Conservation (phyloP, 2,113 vertebrate genomes). For the Lophochroa leadbeateri region DNA sequence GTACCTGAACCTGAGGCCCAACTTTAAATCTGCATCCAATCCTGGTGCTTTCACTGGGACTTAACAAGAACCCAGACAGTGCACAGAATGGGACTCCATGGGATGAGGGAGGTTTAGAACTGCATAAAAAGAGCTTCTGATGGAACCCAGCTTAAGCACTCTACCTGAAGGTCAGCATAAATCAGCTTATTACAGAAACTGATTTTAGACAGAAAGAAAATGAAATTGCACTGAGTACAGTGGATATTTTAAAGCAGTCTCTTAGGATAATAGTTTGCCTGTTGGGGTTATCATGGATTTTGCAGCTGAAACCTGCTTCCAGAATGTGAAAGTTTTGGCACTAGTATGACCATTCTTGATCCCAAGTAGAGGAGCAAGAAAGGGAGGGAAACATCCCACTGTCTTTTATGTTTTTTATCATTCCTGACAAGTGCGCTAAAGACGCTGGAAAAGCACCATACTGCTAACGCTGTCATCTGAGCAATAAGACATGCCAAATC, state of each 20-base stretch:
- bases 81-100: background rate
- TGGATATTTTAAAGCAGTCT: background rate
- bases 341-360: background rate
- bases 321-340: background rate
- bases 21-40: background rate
- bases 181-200: background rate
- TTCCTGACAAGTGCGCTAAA: conserved; percentile 4
- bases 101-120: background rate
- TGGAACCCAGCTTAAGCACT: background rate
- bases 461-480: conserved; percentile 47
- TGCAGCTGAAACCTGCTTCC: background rate
- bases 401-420: background rate
- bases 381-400: background rate
- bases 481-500: conserved; percentile 24
- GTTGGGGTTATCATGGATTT: background rate
- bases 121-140: background rate
- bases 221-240: background rate
- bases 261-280: background rate
- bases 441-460: background rate
- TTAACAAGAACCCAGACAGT: background rate
- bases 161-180: background rate
- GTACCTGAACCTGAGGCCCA: background rate
- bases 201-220: background rate
- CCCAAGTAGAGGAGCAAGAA: background rate
- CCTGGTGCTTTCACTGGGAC: background rate